Base-by-base conservation (phyloP, 2,888 invertebrate species). In the Poecilobothrus nobilitatus region DNA sequence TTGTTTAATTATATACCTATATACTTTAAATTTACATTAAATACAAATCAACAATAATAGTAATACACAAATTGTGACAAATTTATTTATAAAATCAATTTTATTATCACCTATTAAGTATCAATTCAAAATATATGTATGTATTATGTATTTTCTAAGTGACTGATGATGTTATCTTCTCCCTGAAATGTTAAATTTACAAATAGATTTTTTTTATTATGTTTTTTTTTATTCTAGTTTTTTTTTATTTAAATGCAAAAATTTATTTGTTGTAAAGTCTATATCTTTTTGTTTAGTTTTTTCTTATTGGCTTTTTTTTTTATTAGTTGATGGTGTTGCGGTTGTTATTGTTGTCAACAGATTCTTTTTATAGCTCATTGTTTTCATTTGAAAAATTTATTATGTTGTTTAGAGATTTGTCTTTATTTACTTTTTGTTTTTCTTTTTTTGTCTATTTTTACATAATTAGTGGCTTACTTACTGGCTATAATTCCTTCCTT, bases 281-380 rank as follows among this genome's bases (percentile, higher is more conserved):
- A 2, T 12, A 41, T 41, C 12, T 41, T 41, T 41, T 12, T 8
- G 9, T 3, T 12, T 41, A 8, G 9, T 41, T 41, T 41, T 15
- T 41, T n/a, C n/a, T 41, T 41, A 8, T 41, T 41, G 9, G 2
- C 1, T 12, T 41, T 44, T 44, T 44, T 44, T 44, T 44, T 44
- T n/a, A n/a, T n/a, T 41, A 8, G 9, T 41, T 41, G 9, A 41
- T 41, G 9, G 41, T 41, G 9, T 41, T 41, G 12, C 15, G 9
- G 9, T 41, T 41, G 2, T 41, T 41, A 12, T 41, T 41, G 41
- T 41, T 41, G 41, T 15, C 15, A 15, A 53, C 53, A 53, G 18
- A 53, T 53, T 53, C 53, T 53, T 53, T 53, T 53, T 53, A 53
- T 53, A 53, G 53, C 53, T 53, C 18, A 53, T 53, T 53, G 53